These are phyloP conservation scores for Cotesia vestalis DNA, from an alignment of 1,140 invertebrate genomes.

Conservation along the genomic window DNA sequence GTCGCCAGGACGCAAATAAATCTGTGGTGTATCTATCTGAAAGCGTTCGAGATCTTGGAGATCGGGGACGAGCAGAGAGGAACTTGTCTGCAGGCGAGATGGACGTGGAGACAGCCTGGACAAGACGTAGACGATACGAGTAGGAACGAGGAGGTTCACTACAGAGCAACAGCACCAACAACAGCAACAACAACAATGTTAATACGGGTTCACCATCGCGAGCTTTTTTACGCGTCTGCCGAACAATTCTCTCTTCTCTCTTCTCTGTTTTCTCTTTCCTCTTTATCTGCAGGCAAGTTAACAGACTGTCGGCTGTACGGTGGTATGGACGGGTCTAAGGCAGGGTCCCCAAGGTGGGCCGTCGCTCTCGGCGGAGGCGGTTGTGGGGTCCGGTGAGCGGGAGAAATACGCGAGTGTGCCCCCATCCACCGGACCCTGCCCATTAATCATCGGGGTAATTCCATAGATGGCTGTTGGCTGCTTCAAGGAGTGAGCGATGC, in stretches of 20 bases:
- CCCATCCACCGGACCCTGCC: conserved; percentile 33
- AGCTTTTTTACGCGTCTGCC: conserved; percentile 55
- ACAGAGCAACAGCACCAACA: neutral
- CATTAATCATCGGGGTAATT: conserved; percentile 61
- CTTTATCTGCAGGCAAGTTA: neutral
- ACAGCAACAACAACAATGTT: conserved; percentile 10
- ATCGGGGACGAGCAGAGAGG: conserved; percentile 28
- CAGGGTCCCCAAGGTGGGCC: conserved; percentile 44
- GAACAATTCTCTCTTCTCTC: conserved; percentile 31
- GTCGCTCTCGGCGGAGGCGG: conserved; percentile 28
- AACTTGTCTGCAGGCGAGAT: too few species aligned
- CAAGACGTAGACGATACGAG: conserved; percentile 29
- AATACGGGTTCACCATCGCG: conserved; percentile 39
- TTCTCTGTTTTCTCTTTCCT: conserved; percentile 1
- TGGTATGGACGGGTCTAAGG: neutral
- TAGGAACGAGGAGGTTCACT: conserved; percentile 3
- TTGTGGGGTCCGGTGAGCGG: conserved; percentile 5
- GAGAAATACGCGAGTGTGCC: conserved; percentile 36
- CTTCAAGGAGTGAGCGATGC: conserved; percentile 54
- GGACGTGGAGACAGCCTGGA: neutral
- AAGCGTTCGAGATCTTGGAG: neutral
- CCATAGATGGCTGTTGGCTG: conserved; percentile 60
- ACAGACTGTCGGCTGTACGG: neutral
- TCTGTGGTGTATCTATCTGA: conserved; percentile 6
- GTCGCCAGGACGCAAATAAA: conserved; percentile 10